Conservation (phyloP, 2,888 invertebrate genomes). For the Drosophila lutescens region DNA sequence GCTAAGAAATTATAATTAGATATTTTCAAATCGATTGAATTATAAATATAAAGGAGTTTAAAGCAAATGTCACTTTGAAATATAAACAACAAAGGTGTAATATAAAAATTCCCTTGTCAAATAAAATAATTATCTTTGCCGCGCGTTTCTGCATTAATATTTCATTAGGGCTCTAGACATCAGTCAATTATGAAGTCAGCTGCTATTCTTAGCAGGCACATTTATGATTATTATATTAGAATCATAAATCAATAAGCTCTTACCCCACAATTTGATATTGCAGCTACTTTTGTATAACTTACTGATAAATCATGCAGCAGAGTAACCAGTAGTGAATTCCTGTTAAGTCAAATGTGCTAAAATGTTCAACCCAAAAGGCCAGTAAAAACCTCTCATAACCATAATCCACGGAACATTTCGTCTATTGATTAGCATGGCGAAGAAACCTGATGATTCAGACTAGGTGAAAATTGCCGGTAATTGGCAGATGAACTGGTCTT, state of each 20-base stretch:
- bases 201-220: constrained; percentile 16
- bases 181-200: constrained; percentile 24
- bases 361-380: constrained; percentile 38
- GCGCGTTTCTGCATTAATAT: constrained; percentile 15
- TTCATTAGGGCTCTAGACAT: constrained; percentile 20
- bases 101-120: not conserved
- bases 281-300: constrained; percentile 18
- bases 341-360: constrained; percentile 55
- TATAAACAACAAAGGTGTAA: not conserved
- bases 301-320: constrained; percentile 15
- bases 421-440: constrained; percentile 54
- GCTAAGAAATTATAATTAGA: not conserved
- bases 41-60: too few species aligned
- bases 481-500: constrained; percentile 27
- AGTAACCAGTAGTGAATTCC: constrained; percentile 5
- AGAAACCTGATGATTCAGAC: constrained; percentile 31
- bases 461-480: constrained; percentile 45
- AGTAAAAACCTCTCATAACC: constrained; percentile 18
- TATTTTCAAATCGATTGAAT: not conserved
- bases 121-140: constrained; percentile 1
- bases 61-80: too few species aligned
- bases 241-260: constrained; percentile 31
- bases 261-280: not conserved
- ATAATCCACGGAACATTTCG: constrained; percentile 32
- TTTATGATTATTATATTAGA: constrained; percentile 22